Evolutionary conservation across 2,113 vertebrate species (phyloP).

Genomic region (Chaetodon auriga): DNA sequence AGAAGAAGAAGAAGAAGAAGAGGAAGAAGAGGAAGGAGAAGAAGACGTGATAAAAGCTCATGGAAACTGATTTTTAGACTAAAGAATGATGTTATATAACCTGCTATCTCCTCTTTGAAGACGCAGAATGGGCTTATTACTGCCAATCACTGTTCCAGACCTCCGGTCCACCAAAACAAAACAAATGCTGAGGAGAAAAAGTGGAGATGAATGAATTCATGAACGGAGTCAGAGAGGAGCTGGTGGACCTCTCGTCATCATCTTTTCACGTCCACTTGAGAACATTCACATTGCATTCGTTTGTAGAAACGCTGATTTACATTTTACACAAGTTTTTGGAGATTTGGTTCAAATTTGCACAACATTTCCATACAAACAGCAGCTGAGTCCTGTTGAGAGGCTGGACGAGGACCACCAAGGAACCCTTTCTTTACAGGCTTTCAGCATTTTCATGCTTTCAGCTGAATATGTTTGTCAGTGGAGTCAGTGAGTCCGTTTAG

Average conservation of each 20-base stretch:
- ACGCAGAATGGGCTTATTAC: background rate
- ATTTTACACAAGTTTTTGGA: background rate
- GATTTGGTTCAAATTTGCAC: constrained; percentile 12
- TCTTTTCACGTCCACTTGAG: constrained; percentile 2
- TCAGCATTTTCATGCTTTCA: background rate
- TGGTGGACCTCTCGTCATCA: background rate
- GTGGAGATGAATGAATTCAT: background rate
- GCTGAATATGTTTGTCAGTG: background rate
- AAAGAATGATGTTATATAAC: background rate
- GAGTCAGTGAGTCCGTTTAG: too few relatives aligned
- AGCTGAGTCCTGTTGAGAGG: constrained; percentile 2
- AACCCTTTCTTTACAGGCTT: background rate
- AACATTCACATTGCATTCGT: constrained; percentile 24
- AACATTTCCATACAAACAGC: constrained; percentile 36
- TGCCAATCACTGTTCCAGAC: background rate
- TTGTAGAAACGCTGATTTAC: constrained; percentile 11
- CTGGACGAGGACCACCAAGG: background rate
- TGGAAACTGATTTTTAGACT: background rate
- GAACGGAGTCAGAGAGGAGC: background rate
- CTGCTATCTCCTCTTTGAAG: background rate
- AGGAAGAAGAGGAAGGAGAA: background rate
- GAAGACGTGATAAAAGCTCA: too few relatives aligned
- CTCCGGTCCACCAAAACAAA: background rate
- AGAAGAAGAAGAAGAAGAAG: background rate
- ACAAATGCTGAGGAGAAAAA: background rate